phyloP scores from a whole-genome alignment of 2,888 invertebrate species.

The Lymantria dispar region DNA sequence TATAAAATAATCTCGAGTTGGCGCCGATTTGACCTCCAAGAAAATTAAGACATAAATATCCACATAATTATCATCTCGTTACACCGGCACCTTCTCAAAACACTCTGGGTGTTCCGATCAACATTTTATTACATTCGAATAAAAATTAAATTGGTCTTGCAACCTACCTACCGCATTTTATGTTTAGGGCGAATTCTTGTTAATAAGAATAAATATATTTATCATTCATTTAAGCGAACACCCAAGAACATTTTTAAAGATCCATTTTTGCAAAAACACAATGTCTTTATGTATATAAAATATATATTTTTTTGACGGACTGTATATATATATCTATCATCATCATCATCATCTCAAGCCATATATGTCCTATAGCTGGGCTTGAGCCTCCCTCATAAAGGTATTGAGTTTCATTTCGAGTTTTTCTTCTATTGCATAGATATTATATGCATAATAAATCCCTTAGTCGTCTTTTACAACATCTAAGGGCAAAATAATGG shows the following conservation, averaged over 20 bases:
- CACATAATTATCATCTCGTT: slow-evolving; percentile 19
- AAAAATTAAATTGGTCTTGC: slow-evolving; percentile 15
- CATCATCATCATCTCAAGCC: too few relatives aligned
- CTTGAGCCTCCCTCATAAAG: too few relatives aligned
- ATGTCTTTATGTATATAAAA: too few relatives aligned
- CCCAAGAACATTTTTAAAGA: slow-evolving; percentile 1
- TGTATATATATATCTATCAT: too few relatives aligned
- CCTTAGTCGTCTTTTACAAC: too few relatives aligned
- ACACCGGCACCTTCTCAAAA: slow-evolving; percentile 17
- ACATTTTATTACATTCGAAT: slow-evolving; percentile 10
- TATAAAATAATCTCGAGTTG: too few relatives aligned
- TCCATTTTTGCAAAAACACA: neutral
- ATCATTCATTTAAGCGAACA: slow-evolving; percentile 7
- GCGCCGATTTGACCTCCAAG: neutral
- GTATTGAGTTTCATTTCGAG: too few relatives aligned
- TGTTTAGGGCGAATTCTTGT: neutral
- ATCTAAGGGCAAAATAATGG: too few relatives aligned
- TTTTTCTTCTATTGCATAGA: too few relatives aligned
- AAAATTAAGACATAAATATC: slow-evolving; percentile 8
- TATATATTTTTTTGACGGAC: too few relatives aligned
- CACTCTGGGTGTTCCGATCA: slow-evolving; percentile 26
- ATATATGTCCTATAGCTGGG: too few relatives aligned
- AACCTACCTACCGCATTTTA: slow-evolving; percentile 6
- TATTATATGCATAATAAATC: too few relatives aligned
- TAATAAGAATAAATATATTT: neutral